Evolutionary conservation across 2,113 vertebrate genomes (phyloP), one percentile per base, ranked within the genome.

Genomic region (Kryptolebias marmoratus): DNA sequence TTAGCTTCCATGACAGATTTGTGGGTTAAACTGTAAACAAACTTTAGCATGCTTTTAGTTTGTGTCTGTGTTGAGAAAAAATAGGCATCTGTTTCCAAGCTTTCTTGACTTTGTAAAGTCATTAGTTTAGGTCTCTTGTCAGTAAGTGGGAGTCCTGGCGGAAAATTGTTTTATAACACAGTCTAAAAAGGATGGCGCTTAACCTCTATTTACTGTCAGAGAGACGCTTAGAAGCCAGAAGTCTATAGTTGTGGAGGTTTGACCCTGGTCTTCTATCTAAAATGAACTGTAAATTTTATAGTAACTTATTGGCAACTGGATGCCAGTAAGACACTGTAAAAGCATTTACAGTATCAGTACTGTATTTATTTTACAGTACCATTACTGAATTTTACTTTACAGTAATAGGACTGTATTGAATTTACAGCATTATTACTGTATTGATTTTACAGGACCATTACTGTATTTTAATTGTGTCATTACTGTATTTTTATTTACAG

Each of bases 1-100:
- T 66, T 39, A 66, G 65, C 68, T 67, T 54, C 67, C 15, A 13
- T 69, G 60, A 70, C 64, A 79, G 42, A 82, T 70, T 66, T 79
- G 50, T 64, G 55, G 63, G 75, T 76, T 67, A 75, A 50, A 57
- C 44, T 49, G 15, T 56, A 4, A 67, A 64, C 45, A 70, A 57
- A 77, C 44, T 27, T 11, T 12, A 3, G 16, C 36, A 6, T 0
- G 44, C 16, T 30, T 77, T 74, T 48, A 60, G 44, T 68, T 45
- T 49, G 15, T 48, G 48, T 57, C 44, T 14, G 7, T 64, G 44
- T 54, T 7, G 36, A 7, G 7, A 22, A 59, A 62, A 36, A 48
- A 71, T 50, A 62, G 52, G 22, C 57, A 49, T 60, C 32, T 1
- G n/a, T 30, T 47, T 81, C 11, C 53, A 36, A 79, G 47, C 36